Evolutionary conservation across 2,797 vertebrate genomes (phyloP).

Genomic region (Mallotus villosus): DNA sequence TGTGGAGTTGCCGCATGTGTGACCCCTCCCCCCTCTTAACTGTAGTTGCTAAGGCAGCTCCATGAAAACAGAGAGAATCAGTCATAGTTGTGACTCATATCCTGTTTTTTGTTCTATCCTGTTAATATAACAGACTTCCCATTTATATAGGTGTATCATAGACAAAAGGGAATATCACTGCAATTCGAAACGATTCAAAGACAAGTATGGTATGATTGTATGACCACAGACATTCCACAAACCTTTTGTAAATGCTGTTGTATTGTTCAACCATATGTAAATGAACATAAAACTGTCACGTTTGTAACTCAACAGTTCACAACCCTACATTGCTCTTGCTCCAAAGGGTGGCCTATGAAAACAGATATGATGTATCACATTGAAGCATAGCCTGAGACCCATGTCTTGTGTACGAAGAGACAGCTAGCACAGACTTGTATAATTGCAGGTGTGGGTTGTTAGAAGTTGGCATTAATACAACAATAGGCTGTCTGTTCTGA

Average conservation of each 20-base stretch:
- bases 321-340: background rate
- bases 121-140: constrained; percentile 16
- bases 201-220: background rate
- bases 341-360: background rate
- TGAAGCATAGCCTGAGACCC: constrained; percentile 12
- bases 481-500: constrained; percentile 51
- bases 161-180: constrained; percentile 4
- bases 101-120: constrained; percentile 35
- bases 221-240: background rate
- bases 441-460: constrained; percentile 47
- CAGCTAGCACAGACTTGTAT: constrained; percentile 41
- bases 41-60: constrained; percentile 33
- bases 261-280: background rate
- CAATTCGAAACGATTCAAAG: background rate
- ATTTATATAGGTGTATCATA: constrained; percentile 29
- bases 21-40: constrained; percentile 9
- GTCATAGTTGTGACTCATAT: constrained; percentile 40
- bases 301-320: background rate
- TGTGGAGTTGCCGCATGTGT: background rate
- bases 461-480: constrained; percentile 54
- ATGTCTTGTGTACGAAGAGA: constrained; percentile 35
- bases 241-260: background rate
- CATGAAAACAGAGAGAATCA: constrained; percentile 42
- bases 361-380: background rate
- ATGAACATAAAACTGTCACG: background rate